phyloP scores from a whole-genome alignment of 1,140 invertebrate genomes.

The Tetramorium parvispinum region DNA sequence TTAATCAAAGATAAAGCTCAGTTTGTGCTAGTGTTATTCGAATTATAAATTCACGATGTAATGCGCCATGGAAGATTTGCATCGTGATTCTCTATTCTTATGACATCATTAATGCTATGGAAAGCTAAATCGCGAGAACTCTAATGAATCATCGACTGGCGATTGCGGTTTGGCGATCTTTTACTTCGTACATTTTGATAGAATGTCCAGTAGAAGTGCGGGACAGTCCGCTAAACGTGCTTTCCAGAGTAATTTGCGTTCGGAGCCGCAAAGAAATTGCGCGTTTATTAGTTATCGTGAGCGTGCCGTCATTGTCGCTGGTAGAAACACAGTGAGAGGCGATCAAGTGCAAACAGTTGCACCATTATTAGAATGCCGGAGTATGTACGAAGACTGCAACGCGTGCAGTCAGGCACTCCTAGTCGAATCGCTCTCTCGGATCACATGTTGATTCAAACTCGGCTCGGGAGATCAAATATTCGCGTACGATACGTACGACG shows the following conservation, averaged over 20 bases:
- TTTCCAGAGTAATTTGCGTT: not conserved
- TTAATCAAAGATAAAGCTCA: not conserved
- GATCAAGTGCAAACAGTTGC: constrained; percentile 61
- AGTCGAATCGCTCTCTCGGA: constrained; percentile 43
- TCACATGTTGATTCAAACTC: constrained; percentile 6
- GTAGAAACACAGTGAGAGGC: constrained; percentile 47
- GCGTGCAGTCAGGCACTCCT: constrained; percentile 58
- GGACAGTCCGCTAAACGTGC: no score
- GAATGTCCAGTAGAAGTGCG: not conserved
- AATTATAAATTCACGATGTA: not conserved
- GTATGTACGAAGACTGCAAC: constrained; percentile 42
- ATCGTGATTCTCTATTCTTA: not conserved
- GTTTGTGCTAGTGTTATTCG: not conserved
- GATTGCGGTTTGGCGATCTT: not conserved
- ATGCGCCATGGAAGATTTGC: not conserved
- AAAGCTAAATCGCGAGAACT: not conserved
- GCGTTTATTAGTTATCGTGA: constrained; percentile 6
- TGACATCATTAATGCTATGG: constrained; percentile 18
- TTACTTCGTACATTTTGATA: no score
- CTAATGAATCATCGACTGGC: constrained; percentile 9
- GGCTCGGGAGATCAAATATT: not conserved
- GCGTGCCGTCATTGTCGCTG: constrained; percentile 3
- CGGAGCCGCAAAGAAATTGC: not conserved
- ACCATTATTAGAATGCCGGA: constrained; percentile 58
- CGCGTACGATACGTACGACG: not conserved